Conservation (phyloP, 2,888 invertebrate genomes). For the Tipula helvola region DNA sequence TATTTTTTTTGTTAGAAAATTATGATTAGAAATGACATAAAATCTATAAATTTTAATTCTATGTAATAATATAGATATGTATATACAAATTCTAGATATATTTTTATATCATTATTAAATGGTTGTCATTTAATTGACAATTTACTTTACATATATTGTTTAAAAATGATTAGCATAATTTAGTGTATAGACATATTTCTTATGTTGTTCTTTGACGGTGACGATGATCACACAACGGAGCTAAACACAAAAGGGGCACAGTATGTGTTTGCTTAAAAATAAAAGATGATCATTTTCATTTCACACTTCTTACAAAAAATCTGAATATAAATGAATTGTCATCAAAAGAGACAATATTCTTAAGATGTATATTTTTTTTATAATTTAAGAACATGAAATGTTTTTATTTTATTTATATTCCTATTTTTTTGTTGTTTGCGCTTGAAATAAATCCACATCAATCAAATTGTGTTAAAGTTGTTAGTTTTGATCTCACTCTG, state of each 20-base stretch:
- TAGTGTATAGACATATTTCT: not conserved
- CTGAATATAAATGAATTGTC: not conserved
- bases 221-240: not conserved
- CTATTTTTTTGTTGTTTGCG: not conserved
- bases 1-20: not conserved
- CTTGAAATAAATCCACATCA: not conserved
- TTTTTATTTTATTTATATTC: not conserved
- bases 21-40: not conserved
- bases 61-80: not conserved
- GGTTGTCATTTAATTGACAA: conserved; percentile 4
- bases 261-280: not conserved
- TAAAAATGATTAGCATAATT: not conserved
- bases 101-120: not conserved
- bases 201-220: not conserved
- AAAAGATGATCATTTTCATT: not conserved
- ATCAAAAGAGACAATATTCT: not conserved
- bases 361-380: not conserved
- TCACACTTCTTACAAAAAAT: not conserved
- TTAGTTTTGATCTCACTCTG: not conserved
- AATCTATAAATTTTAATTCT: not conserved
- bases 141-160: not conserved
- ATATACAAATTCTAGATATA: not conserved
- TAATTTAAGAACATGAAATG: not conserved
- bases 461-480: not conserved
- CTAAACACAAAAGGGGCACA: not conserved